Base-by-base conservation (phyloP, 2,888 invertebrate species). In the Parnassius orleans region DNA sequence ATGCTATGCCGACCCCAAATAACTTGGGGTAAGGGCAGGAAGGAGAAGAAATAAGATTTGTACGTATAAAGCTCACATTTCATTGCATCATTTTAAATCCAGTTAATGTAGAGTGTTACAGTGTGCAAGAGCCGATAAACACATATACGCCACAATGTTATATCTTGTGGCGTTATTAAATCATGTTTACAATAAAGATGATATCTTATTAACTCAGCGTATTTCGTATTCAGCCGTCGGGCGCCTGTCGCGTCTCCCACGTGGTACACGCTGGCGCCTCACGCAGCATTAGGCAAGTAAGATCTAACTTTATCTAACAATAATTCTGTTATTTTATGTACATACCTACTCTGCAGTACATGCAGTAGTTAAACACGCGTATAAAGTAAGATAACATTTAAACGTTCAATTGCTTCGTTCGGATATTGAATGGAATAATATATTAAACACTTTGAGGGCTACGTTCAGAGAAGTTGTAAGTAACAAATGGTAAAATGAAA, bases 171-270 rank as follows among this genome's bases (percentile, higher is more conserved):
- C 53, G 12, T 55, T 57, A 57, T 61, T 57, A 53, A 53, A 61
- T 57, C 56, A 53, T 53, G 50, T 61, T 61, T 56, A 61, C 57
- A 53, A 42, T 53, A 15, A 47, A 52, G 57, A 57, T 57, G 61
- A 61, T 57, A 53, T 58, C 62, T 63, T 44, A 63, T 58, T 57
- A 62, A 55, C 54, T 33, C 44, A 46, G 46, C 57, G 62, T 63
- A 63, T 67, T 66, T 65, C 66, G 65, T 65, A 62, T 64, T 64
- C 66, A 63, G 69, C 55, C 62, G 70, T 51, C 68, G 62, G 69
- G 70, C 70, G 70, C 70, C 70, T 57, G 60, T 64, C 46, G 53
- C 59, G 48, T 63, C 68, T 60, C 71, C 69, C 69, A 67, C 68
- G 69, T 64, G 64, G 57, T 57, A 51, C 50, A 10, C 48, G 57